These are phyloP conservation scores for Drosophila cyrtoloma DNA, from an alignment of 2,888 invertebrate species.

Conservation along the genomic window DNA sequence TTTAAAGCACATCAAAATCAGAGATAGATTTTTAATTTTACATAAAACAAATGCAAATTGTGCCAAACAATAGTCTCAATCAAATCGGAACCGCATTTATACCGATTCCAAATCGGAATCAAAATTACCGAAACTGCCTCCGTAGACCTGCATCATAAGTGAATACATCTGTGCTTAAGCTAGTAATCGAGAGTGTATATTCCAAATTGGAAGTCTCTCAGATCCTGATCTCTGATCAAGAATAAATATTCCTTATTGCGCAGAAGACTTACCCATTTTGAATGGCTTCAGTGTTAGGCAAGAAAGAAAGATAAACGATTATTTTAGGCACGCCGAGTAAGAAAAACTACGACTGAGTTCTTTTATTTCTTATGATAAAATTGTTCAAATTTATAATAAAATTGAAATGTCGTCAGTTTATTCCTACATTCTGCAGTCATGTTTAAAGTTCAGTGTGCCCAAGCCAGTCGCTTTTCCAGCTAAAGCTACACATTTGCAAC, in stretches of 20 bases:
- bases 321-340: no score
- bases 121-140: background rate
- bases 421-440: background rate
- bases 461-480: background rate
- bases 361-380: no score
- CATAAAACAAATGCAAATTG: background rate
- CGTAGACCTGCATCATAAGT: background rate
- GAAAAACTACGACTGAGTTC: no score
- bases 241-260: background rate
- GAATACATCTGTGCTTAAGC: background rate
- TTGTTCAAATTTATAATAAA: no score
- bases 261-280: background rate
- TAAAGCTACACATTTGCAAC: background rate
- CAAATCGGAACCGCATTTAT: background rate
- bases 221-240: background rate
- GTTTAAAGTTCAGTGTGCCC: background rate
- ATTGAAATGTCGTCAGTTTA: background rate
- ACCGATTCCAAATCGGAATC: background rate
- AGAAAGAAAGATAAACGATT: background rate
- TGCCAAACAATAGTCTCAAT: background rate
- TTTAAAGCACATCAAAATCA: background rate
- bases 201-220: background rate
- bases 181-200: background rate
- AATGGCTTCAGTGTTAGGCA: background rate
- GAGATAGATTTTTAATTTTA: background rate